Conservation (phyloP, 1,140 invertebrate genomes). For the Drosophila nannoptera region DNA sequence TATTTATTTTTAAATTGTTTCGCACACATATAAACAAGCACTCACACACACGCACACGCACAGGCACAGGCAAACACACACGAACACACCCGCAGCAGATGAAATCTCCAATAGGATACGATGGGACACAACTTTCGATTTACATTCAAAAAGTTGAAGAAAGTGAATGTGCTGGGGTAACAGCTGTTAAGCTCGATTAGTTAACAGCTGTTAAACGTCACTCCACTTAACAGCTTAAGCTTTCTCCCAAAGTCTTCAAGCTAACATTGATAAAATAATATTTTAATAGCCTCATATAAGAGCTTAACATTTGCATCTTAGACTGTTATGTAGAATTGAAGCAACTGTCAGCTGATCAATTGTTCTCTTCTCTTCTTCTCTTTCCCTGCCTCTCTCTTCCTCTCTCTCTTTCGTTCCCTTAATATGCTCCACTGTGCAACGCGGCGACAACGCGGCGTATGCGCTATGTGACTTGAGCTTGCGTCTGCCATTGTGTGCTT, state of each 20-base stretch:
- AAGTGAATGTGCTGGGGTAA: too few relatives aligned
- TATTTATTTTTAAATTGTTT: constrained; percentile 77
- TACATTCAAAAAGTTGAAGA: too few relatives aligned
- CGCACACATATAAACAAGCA: constrained; percentile 45
- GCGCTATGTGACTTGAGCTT: constrained; percentile 45
- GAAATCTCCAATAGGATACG: constrained; percentile 42
- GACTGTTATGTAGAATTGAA: too few relatives aligned
- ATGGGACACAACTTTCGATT: neutral
- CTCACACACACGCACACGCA: constrained; percentile 20
- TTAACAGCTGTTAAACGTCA: neutral
- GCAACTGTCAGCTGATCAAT: too few relatives aligned
- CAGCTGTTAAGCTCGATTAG: neutral
- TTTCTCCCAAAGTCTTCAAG: too few relatives aligned
- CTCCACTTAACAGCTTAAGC: too few relatives aligned
- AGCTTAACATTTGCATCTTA: too few relatives aligned
- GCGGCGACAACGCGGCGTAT: constrained; percentile 51
- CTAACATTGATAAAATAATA: too few relatives aligned
- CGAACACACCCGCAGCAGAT: constrained; percentile 14
- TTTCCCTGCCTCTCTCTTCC: too few relatives aligned
- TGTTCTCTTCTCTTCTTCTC: too few relatives aligned
- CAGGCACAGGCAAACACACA: constrained; percentile 4
- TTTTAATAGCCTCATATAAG: too few relatives aligned
- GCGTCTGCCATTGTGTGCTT: constrained; percentile 18
- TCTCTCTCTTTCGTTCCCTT: too few relatives aligned
- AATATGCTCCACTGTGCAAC: neutral